Evolutionary conservation across 1,140 invertebrate genomes (phyloP).

Genomic region (Vanessa atalanta): DNA sequence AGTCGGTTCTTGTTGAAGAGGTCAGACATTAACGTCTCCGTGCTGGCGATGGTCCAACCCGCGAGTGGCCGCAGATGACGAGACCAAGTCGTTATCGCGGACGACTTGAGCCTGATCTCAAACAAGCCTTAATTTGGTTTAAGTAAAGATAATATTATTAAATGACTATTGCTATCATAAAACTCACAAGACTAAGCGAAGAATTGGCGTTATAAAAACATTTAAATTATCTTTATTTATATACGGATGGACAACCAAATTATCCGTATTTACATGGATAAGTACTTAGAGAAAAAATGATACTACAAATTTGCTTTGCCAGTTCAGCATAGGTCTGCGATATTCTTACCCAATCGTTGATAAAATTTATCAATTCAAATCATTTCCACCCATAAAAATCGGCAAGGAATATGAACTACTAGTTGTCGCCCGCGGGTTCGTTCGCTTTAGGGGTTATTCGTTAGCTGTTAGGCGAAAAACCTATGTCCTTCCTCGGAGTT

Average conservation of each 20-base stretch:
- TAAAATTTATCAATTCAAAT: too few species aligned
- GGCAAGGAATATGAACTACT: too few species aligned
- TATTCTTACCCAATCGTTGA: too few species aligned
- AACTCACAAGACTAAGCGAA: too few species aligned
- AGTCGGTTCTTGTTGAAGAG: slow-evolving; percentile 5
- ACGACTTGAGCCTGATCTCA: slow-evolving; percentile 17
- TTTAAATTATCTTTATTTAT: background rate
- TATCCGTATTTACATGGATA: background rate
- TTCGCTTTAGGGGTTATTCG: too few species aligned
- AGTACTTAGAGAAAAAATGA: background rate
- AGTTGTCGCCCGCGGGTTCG: too few species aligned
- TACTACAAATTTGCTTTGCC: too few species aligned
- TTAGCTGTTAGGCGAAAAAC: too few species aligned
- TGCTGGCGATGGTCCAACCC: slow-evolving; percentile 65
- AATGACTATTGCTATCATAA: background rate
- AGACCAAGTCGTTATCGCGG: slow-evolving; percentile 53
- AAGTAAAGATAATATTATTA: background rate
- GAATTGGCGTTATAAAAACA: background rate
- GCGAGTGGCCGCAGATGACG: slow-evolving; percentile 68
- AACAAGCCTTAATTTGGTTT: slow-evolving; percentile 36
- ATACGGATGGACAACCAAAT: too few species aligned
- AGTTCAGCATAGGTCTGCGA: too few species aligned
- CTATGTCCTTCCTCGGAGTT: too few species aligned
- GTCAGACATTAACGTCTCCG: slow-evolving; percentile 35
- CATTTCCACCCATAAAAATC: too few species aligned